Evolutionary conservation across 1,140 invertebrate species (phyloP).

Genomic region (Magallana gigas): DNA sequence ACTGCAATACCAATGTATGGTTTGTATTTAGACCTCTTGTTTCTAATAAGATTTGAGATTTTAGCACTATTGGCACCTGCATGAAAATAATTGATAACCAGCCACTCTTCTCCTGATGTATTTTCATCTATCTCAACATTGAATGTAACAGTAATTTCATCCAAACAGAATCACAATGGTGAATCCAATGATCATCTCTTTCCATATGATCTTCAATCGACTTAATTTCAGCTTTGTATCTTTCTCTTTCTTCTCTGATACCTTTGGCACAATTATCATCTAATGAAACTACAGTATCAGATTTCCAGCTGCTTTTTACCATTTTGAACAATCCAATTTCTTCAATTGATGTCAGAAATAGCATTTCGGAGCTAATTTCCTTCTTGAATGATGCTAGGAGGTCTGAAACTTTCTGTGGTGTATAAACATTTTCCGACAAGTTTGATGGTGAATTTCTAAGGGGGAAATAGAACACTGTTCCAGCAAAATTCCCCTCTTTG

Average conservation of each 20-base stretch:
- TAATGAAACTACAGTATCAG: background rate
- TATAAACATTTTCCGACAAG: slow-evolving; percentile 58
- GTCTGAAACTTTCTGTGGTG: slow-evolving; percentile 55
- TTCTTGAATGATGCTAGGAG: slow-evolving; percentile 62
- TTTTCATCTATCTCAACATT: background rate
- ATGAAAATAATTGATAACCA: slow-evolving; percentile 34
- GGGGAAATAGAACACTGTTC: slow-evolving; percentile 71
- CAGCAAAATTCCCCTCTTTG: slow-evolving; percentile 51
- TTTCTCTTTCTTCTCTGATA: background rate
- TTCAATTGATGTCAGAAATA: slow-evolving; percentile 64
- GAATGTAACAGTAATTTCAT: background rate
- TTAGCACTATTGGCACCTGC: slow-evolving; percentile 1
- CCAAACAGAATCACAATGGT: background rate
- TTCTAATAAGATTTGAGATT: background rate
- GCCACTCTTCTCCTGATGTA: slow-evolving; percentile 1
- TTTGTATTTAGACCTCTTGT: slow-evolving; percentile 39
- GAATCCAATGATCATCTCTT: background rate
- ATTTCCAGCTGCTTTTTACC: background rate
- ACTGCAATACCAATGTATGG: slow-evolving; percentile 47
- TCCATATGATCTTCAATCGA: background rate
- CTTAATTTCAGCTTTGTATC: slow-evolving; percentile 25
- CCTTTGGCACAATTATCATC: background rate
- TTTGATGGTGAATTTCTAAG: slow-evolving; percentile 52
- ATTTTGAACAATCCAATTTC: slow-evolving; percentile 31
- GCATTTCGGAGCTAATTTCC: slow-evolving; percentile 55